Percentiles rank a stretch among this genome's conserved stretches.
These are phyloP conservation scores for Syngnathoides biaculeatus DNA, from an alignment of 2,113 vertebrate species.

Conservation along the genomic window DNA sequence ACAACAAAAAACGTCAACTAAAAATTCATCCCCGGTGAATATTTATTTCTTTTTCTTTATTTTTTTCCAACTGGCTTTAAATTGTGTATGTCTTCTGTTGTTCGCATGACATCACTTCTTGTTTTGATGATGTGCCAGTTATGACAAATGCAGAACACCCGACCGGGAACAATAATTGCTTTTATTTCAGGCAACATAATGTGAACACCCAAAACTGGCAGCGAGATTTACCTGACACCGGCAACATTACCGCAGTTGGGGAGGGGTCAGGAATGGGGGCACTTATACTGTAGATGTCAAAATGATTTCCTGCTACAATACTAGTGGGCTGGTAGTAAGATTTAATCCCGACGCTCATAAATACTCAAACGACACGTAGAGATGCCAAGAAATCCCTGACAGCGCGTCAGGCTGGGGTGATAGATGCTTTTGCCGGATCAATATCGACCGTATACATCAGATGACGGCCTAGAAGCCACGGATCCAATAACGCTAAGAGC, in stretches of 20 bases:
- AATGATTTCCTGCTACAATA: constrained; percentile 58
- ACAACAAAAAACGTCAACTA: not conserved
- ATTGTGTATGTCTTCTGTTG: not conserved
- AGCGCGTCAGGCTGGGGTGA: constrained; percentile 40
- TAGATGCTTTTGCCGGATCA: constrained; percentile 53
- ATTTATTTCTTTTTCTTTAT: not conserved
- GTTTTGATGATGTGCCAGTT: constrained; percentile 11
- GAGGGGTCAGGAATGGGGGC: constrained; percentile 3
- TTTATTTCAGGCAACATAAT: constrained; percentile 18
- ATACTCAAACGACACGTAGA: constrained; percentile 56
- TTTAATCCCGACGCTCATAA: constrained; percentile 54
- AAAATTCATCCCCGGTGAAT: not conserved
- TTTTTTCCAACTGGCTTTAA: constrained; percentile 10
- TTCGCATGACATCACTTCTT: constrained; percentile 5
- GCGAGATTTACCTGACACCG: constrained; percentile 23
- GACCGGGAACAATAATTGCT: not conserved
- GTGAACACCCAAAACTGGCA: not conserved
- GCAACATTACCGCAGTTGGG: constrained; percentile 17
- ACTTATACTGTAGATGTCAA: constrained; percentile 40
- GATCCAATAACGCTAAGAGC: constrained; percentile 86
- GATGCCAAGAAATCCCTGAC: constrained; percentile 63
- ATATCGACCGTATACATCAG: constrained; percentile 61
- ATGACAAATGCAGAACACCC: constrained; percentile 3
- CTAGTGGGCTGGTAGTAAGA: constrained; percentile 37
- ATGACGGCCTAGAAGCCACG: constrained; percentile 51